Base-by-base conservation (phyloP, 2,888 invertebrate genomes). In the Cephalotes varians region DNA sequence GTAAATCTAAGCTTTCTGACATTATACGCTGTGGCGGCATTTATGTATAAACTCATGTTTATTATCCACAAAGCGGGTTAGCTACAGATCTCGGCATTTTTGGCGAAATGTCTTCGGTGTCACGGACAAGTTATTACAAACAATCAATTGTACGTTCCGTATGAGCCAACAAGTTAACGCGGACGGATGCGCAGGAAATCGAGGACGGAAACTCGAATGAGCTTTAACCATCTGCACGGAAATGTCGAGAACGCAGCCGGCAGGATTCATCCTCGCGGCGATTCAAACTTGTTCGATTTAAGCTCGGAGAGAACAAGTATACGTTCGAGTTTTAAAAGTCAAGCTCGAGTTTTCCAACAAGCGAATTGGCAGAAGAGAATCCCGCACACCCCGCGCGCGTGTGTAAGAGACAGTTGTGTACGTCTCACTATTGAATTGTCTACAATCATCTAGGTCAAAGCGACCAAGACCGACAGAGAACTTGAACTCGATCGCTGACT, bases 291-390 rank as follows among this genome's bases (percentile, higher is more conserved):
- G 67, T 60, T 64, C 65, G 81, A 83, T 87, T 88, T 89, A 71
- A 73, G 54, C 58, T 77, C 60, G 60, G 51, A 67, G 51, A 67
- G 58, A 56, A 49, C 56, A 62, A 44, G 76, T 31, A 85, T 82
- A 86, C 86, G 86, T 85, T 82, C 77, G 91, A 92, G 87, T 92
- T 91, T 91, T 88, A 89, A 91, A 91, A 92, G 92, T 90, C 88
- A 83, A 82, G 80, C 84, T 79, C 65, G 87, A 91, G 85, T 92
- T 91, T 92, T 89, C 72, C 49, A 31, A 15, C 64, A 34, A 44
- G 9, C 58, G 37, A 82, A 77, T 69, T 77, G 12, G 31, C 64
- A 40, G n/a, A 54, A 64, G 74, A 47, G 81, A 86, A 86, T 44
- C 44, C 5, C 34, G 2, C 34, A 3, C 34, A 47, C 2, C 3